phyloP scores from a whole-genome alignment of 2,113 vertebrate genomes.

The Nicator chloris region DNA sequence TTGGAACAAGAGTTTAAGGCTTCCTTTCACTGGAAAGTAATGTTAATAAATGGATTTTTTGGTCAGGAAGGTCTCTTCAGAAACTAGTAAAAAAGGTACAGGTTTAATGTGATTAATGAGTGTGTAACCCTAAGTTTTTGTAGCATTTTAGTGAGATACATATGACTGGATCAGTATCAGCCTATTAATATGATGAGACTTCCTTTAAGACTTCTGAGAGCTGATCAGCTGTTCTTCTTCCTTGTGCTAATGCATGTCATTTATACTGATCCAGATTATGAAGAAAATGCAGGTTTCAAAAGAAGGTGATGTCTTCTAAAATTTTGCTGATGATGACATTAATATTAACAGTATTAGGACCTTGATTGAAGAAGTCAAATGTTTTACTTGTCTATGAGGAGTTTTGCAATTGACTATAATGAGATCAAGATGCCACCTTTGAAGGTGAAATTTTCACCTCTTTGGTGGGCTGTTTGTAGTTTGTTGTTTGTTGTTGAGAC shows the following conservation, averaged over 20 bases:
- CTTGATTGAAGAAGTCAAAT: background rate
- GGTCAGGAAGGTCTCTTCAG: background rate
- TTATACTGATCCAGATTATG: background rate
- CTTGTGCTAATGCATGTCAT: background rate
- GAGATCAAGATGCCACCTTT: background rate
- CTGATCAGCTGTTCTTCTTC: background rate
- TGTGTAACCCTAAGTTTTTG: background rate
- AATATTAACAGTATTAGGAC: background rate
- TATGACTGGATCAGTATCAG: background rate
- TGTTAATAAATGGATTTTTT: background rate
- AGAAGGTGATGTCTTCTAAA: background rate
- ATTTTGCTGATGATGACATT: background rate
- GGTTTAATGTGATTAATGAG: background rate
- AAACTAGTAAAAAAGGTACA: background rate
- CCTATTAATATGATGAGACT: background rate
- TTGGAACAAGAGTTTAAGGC: background rate
- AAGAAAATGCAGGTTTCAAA: background rate
- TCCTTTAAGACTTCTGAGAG: background rate
- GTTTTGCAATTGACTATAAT: background rate
- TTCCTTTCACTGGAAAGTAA: background rate
- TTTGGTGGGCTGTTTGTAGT: background rate
- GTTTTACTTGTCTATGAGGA: background rate
- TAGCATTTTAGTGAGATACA: background rate
- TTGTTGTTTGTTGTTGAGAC: background rate
- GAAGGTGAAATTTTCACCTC: background rate